Percentiles rank a stretch among this genome's conserved stretches.
Evolutionary conservation across 2,113 vertebrate species (phyloP).

Genomic region (Nyctibius bracteatus): DNA sequence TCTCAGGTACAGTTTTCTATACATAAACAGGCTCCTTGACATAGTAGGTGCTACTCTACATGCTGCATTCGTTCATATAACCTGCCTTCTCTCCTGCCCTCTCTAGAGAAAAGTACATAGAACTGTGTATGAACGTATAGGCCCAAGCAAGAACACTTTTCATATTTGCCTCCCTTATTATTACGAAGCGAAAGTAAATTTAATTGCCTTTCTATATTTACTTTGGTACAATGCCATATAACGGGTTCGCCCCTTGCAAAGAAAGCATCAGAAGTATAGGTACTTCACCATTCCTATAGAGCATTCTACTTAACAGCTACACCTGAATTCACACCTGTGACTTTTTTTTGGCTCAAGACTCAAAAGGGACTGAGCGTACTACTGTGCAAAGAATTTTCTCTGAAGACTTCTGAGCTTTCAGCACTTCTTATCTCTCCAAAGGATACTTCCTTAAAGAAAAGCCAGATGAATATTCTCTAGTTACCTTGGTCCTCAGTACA

Average conservation of each 20-base stretch:
- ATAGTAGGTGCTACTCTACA: not conserved
- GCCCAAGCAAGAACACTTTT: not conserved
- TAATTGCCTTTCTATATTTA: not conserved
- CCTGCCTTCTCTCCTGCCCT: not conserved
- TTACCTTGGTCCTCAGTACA: slow-evolving; percentile 96
- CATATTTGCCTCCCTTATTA: not conserved
- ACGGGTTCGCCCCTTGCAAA: not conserved
- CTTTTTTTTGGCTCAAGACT: not conserved
- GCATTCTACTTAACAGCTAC: not conserved
- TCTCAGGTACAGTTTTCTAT: not conserved
- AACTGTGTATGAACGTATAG: not conserved
- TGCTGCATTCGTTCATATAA: not conserved
- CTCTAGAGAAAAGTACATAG: not conserved
- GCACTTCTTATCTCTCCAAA: not conserved
- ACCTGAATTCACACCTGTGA: not conserved
- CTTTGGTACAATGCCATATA: not conserved
- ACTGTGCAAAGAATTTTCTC: not conserved
- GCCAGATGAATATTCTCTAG: not conserved
- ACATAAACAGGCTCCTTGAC: not conserved
- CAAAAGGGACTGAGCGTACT: not conserved
- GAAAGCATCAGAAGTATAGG: not conserved
- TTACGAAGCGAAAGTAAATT: not conserved
- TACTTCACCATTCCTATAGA: not conserved
- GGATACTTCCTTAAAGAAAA: not conserved
- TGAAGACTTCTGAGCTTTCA: not conserved